Conservation (phyloP, 1,140 invertebrate genomes). For the Atta texana region DNA sequence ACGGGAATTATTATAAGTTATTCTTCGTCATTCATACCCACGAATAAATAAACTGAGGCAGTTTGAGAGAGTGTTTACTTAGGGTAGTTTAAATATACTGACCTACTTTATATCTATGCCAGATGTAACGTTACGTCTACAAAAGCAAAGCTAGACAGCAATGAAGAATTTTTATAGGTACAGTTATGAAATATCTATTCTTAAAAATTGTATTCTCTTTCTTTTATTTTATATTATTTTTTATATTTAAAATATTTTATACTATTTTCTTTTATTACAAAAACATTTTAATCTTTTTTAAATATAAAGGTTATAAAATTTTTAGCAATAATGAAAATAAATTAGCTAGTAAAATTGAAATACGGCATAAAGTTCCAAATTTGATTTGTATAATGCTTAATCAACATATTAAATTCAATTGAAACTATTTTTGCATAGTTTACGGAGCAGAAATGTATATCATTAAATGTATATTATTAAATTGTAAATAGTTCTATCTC, state of each 20-base stretch:
- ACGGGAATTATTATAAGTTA: background rate
- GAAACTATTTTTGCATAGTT: background rate
- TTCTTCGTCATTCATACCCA: conserved; percentile 10
- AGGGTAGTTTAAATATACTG: conserved; percentile 50
- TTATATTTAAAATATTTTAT: background rate
- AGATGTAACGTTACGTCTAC: conserved; percentile 23
- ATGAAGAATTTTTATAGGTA: background rate
- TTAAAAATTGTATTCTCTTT: background rate
- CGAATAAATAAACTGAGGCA: conserved; percentile 33
- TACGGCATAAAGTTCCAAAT: background rate
- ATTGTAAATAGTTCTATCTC: conserved; percentile 5
- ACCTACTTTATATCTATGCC: conserved; percentile 35
- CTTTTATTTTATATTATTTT: background rate
- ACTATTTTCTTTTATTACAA: background rate
- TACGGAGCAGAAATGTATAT: conserved; percentile 8
- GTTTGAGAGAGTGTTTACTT: conserved; percentile 42
- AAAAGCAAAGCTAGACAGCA: conserved; percentile 12
- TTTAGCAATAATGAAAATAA: background rate
- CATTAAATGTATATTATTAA: too few species aligned
- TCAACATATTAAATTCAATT: conserved; percentile 4
- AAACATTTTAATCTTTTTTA: background rate
- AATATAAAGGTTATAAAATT: background rate
- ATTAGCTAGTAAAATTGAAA: background rate
- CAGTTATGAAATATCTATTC: background rate
- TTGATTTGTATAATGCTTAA: background rate